A percentile compares a stretch with the other conserved stretches of the same genome.
These are phyloP conservation scores for Tolmerus cingulatus DNA, from an alignment of 2,888 invertebrate species.

Conservation along the genomic window DNA sequence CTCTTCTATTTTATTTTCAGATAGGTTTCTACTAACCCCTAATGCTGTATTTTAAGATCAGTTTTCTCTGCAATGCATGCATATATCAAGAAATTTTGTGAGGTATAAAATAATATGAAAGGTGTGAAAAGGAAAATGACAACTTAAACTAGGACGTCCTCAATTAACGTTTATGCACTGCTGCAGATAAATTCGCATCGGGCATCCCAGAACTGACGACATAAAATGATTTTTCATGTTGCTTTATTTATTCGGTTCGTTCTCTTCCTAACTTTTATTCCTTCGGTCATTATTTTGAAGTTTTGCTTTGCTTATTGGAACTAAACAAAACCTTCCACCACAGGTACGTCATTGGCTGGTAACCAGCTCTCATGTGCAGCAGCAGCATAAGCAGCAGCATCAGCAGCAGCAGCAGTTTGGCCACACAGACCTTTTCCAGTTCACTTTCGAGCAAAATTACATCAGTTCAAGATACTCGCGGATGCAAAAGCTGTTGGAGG, in stretches of 20 bases:
- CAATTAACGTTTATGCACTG: background rate
- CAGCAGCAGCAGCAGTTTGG: conserved; percentile 10
- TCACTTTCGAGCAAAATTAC: conserved; percentile 16
- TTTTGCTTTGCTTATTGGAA: conserved; percentile 33
- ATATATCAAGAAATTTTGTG: no score
- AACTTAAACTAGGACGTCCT: background rate
- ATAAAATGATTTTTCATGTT: background rate
- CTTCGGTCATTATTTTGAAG: conserved; percentile 36
- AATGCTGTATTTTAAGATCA: no score
- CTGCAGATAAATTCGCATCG: background rate
- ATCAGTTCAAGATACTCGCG: background rate
- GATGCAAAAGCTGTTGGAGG: background rate
- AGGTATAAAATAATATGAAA: background rate
- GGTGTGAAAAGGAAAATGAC: background rate
- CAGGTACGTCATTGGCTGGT: background rate
- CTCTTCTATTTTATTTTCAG: no score
- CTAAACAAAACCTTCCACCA: conserved; percentile 38
- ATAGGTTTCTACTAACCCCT: no score
- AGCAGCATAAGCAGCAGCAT: background rate
- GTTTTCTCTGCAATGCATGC: no score
- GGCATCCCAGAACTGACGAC: conserved; percentile 31
- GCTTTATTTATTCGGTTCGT: conserved; percentile 17
- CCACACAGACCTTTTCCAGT: conserved; percentile 22
- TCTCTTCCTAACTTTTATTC: conserved; percentile 37
- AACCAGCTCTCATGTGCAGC: background rate